Evolutionary conservation across 2,113 vertebrate species (phyloP), one percentile per base, ranked within the genome.

Genomic region (Chamaetylas fuelleborni): DNA sequence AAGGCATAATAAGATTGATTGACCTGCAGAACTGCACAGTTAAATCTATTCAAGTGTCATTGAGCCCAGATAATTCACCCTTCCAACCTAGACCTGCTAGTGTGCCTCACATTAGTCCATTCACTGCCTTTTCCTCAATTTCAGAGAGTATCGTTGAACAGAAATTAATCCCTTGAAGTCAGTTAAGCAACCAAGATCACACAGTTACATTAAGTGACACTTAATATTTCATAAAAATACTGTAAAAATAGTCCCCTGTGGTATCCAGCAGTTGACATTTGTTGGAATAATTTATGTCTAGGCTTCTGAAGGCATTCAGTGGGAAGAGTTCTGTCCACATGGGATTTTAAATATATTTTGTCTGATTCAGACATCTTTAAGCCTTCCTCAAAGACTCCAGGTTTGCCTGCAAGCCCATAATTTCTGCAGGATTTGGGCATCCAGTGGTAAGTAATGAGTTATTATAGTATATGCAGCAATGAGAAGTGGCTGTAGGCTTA

Each of bases 211-310:
- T 42, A 64, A 88, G 31, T 64, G 58, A 90, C 85, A 74, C 81
- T 87, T 85, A 88, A 93, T 93, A 93, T 94, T 95, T 93, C 91
- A 91, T 80, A 65, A 79, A 90, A 85, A 56, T 65, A 45, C 34
- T 51, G 47, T 7, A 53, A 85, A 90, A 81, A 84, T 57, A 72
- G 42, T 83, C 38, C 69, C 76, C 54, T 65, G 6, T 82, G 66
- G 64, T 85, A 54, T 87, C 62, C 56, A 87, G 56, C 14, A 73
- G 56, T 58, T 92, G 88, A 87, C 69, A 77, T 93, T 95, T 83
- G 19, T 92, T 92, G 60, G 42, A 97, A 96, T 86, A 96, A 92
- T 90, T 88, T 95, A 92, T 94, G 34, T 33, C 54, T 54, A 23
- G 31, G 43, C 57, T 92, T 91, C 77, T 88, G 31, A 82, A 79